These are phyloP conservation scores for Opisthocomus hoazin DNA, from an alignment of 2,113 vertebrate genomes.

Conservation along the genomic window DNA sequence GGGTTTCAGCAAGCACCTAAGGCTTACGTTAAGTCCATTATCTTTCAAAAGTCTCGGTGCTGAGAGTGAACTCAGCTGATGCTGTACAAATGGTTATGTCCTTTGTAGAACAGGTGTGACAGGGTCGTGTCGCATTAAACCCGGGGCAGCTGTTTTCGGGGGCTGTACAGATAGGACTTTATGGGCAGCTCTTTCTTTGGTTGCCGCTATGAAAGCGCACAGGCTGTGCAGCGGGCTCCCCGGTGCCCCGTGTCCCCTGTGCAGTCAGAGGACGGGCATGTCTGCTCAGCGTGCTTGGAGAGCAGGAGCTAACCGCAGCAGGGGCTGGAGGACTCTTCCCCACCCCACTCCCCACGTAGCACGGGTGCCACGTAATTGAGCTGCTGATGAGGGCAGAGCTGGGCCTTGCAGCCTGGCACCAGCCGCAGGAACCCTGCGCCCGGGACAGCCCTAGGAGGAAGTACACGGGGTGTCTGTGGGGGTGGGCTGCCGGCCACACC, in stretches of 20 bases:
- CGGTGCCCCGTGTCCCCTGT: rapidly evolving
- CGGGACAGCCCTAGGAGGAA: not conserved
- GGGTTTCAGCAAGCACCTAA: not conserved
- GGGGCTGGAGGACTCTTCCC: rapidly evolving
- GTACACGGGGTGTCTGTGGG: not conserved
- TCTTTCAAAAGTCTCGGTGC: not conserved
- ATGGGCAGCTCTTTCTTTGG: not conserved
- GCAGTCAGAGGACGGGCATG: not conserved
- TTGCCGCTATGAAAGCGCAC: not conserved
- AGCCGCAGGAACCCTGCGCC: not conserved
- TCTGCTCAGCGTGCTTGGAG: not conserved
- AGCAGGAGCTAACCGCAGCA: not conserved
- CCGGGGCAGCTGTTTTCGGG: too few species aligned
- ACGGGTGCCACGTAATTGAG: rapidly evolving
- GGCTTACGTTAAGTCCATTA: not conserved
- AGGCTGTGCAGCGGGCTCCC: not conserved
- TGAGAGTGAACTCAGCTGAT: not conserved
- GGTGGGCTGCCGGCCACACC: not conserved
- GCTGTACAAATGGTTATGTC: not conserved
- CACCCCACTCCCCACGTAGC: rapidly evolving
- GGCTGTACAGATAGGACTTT: not conserved
- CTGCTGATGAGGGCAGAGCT: not conserved
- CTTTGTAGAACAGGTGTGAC: not conserved
- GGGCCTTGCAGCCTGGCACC: not conserved
- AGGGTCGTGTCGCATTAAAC: not conserved